Conservation (phyloP, 2,797 vertebrate species). For the Eulemur mongoz region DNA sequence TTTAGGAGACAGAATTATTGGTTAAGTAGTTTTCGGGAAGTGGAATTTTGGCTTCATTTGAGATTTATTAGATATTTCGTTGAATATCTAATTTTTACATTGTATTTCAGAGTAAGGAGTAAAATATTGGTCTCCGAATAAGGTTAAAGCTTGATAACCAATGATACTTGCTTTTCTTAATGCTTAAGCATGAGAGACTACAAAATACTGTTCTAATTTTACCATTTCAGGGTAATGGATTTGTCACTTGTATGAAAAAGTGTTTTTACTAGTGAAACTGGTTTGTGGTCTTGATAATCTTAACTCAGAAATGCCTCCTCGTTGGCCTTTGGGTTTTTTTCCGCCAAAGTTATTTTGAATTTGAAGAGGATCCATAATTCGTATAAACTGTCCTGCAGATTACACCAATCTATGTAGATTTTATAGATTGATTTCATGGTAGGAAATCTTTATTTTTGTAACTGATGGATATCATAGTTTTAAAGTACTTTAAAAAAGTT, state of each 20-base stretch:
- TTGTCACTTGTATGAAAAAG: neutral
- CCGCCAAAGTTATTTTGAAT: neutral
- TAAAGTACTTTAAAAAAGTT: conserved; percentile 45
- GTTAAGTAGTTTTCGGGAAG: conserved; percentile 1
- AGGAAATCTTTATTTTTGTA: conserved; percentile 53
- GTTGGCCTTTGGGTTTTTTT: neutral
- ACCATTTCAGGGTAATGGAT: neutral
- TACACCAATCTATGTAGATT: neutral
- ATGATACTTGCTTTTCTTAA: conserved; percentile 6
- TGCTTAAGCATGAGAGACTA: neutral
- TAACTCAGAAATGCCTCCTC: conserved; percentile 8
- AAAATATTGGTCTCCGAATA: neutral
- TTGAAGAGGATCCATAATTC: neutral
- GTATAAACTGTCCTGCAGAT: neutral
- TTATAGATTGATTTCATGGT: conserved; percentile 47
- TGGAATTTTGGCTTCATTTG: conserved; percentile 33
- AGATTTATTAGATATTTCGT: neutral
- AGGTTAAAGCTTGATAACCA: conserved; percentile 4
- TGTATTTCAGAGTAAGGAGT: neutral
- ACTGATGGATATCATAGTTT: conserved; percentile 22
- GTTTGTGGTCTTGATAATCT: conserved; percentile 25
- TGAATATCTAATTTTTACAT: conserved; percentile 4
- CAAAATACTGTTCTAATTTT: neutral
- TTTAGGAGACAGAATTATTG: conserved; percentile 2
- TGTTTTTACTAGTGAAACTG: neutral